Conservation (phyloP, 2,888 invertebrate species). For the Macaria notata region DNA sequence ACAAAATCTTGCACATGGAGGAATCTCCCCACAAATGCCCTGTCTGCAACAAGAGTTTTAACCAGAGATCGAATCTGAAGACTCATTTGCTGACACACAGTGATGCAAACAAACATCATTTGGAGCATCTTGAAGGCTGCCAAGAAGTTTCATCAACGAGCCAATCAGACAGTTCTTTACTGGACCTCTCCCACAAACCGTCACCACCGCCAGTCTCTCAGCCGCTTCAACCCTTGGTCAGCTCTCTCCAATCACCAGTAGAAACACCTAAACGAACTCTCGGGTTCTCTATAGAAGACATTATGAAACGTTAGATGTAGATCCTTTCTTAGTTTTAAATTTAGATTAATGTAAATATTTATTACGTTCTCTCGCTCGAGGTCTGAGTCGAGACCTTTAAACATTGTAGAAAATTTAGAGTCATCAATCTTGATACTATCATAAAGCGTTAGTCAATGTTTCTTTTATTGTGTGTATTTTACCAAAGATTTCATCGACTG, state of each 20-base stretch:
- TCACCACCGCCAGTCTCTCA: conserved; percentile 55
- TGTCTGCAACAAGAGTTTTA: conserved; percentile 93
- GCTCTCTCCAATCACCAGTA: conserved; percentile 63
- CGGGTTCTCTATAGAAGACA: conserved; percentile 94
- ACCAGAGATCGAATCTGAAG: conserved; percentile 95
- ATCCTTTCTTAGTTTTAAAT: conserved; percentile 19
- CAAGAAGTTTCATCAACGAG: conserved; percentile 79
- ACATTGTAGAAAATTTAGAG: conserved; percentile 25
- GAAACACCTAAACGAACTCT: conserved; percentile 75
- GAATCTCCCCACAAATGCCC: conserved; percentile 97
- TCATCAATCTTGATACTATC: conserved; percentile 23
- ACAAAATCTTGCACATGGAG: conserved; percentile 96
- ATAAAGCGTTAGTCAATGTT: conserved; percentile 29
- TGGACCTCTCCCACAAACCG: conserved; percentile 83
- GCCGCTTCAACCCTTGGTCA: conserved; percentile 52
- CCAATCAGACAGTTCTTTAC: conserved; percentile 70
- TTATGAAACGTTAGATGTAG: conserved; percentile 88
- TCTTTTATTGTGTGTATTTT: conserved; percentile 28
- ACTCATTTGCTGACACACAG: conserved; percentile 94
- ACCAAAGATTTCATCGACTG: conserved; percentile 38
- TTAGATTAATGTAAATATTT: conserved; percentile 40
- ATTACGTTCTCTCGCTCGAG: conserved; percentile 33
- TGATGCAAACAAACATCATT: conserved; percentile 82
- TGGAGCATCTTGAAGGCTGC: conserved; percentile 76
- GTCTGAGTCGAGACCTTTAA: conserved; percentile 25